phyloP scores from a whole-genome alignment of 2,888 invertebrate genomes.

The Drosophila ochracea region DNA sequence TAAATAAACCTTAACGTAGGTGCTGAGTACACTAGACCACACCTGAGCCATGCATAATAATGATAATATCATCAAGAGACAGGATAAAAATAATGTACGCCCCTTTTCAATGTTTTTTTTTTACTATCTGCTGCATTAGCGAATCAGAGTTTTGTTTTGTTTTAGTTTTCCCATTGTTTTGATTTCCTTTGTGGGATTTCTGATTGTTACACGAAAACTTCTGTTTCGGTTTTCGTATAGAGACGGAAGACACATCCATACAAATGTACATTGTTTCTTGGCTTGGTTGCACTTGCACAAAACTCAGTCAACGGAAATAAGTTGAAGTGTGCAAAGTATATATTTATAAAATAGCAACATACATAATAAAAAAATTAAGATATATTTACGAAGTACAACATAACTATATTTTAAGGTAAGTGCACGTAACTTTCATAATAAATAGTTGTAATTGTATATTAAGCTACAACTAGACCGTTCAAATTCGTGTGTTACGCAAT shows the following conservation, averaged over 20 bases:
- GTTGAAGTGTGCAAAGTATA: conserved; percentile 35
- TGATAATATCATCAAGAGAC: not conserved
- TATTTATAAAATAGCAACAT: conserved; percentile 23
- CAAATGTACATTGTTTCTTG: conserved; percentile 15
- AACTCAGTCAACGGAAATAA: conserved; percentile 80
- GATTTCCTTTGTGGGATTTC: conserved; percentile 45
- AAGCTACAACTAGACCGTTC: conserved; percentile 33
- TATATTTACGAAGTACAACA: conserved; percentile 6
- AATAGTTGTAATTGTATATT: conserved; percentile 12
- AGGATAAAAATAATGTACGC: not conserved
- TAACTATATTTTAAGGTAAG: not conserved
- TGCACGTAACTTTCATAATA: conserved; percentile 1
- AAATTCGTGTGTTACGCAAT: conserved; percentile 55
- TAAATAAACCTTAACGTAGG: conserved; percentile 14
- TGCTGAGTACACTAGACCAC: not conserved
- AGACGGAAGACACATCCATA: conserved; percentile 52
- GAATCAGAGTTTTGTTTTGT: conserved; percentile 31
- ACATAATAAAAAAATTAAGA: conserved; percentile 10
- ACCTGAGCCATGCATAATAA: not conserved
- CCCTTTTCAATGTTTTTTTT: not conserved
- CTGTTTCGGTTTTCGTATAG: conserved; percentile 50
- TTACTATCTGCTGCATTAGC: conserved; percentile 9
- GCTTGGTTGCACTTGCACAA: conserved; percentile 50
- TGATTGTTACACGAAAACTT: conserved; percentile 63
- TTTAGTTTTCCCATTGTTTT: conserved; percentile 42